Base-by-base conservation (phyloP, 2,113 vertebrate genomes). In the Thalassarche chlororhynchos region DNA sequence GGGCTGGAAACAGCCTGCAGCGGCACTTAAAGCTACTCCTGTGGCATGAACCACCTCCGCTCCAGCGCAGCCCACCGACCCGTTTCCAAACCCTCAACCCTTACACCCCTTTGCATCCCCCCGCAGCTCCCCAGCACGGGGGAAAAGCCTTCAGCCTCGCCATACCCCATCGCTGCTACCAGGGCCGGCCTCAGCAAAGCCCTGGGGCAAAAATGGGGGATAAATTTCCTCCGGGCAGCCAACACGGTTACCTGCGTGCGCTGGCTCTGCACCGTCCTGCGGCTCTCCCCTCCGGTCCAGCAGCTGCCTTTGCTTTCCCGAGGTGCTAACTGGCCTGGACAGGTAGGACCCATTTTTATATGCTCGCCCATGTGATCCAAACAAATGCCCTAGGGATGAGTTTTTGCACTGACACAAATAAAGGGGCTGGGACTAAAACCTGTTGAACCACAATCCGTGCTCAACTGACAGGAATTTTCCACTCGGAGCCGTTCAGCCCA, bases 301-400 rank as follows among this genome's bases (percentile, higher is more conserved):
- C 72, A 40, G 94, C 65, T 11, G 17, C 72, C 75, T 90, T 60
- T 3, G 14, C 54, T 83, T 68, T 74, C 70, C 84, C 7, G 5
- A 91, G 93, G 76, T 84, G 64, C n/a, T 25, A 71, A 83, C 78
- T 94, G 87, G 78, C 40, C 80, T 0, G 96, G 89, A 47, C 88
- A 49, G 92, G 94, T 82, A 84, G 93, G 25, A 72, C 61, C 31
- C 93, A 84, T 92, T 97, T 89, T 98, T 98, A 98, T 98, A 97
- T 9, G 3, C 60, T 87, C 11, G 8, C 95, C 88, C 97, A 98
- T 95, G 97, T 98, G 97, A 98, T 92, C 95, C 72, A 65, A 91
- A 96, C 94, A 78, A 97, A 98, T 97, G 97, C 96, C 97, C 95
- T 87, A 93, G 88, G 94, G 95, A 93, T 97, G 97, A 97, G 96